Base-by-base conservation (phyloP, 2,888 invertebrate species). In the Eudemis profundana region DNA sequence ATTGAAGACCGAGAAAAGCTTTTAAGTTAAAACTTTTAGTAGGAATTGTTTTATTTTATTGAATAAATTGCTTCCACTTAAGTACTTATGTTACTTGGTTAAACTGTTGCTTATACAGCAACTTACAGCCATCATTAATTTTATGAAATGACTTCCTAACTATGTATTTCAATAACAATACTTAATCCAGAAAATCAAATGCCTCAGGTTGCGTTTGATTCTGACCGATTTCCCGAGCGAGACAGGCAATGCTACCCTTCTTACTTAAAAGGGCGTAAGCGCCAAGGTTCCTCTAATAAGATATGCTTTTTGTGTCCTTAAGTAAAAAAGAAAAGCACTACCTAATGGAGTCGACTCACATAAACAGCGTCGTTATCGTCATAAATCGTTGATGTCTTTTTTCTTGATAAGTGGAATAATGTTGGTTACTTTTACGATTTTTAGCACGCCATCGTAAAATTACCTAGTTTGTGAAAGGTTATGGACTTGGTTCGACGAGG, bases 401-500 rank as follows among this genome's bases (percentile, higher is more conserved):
- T 51, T 51, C 19, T 59, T 36, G 63, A 56, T 56, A 50, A 49
- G 56, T 56, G 33, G 36, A 64, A 59, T 40, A 56, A 50, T 44
- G 33, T 64, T 53, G 15, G 33, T 42, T 56, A 44, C 56, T 62
- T 40, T 59, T 23, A 64, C 44, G 44, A 51, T 38, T 59, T 27
- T 27, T 19, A 27, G 64, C 64, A 64, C 64, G 59, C 64, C 17
- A 64, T 59, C 59, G 51, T 27, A 36, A 59, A 29, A 64, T 64
- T 64, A 64, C 36, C 56, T 46, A 38, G 23, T 40, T 23, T 10
- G 23, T 17, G 46, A 19, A 46, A 61, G n/a, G n/a, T n/a, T n/a
- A n/a, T n/a, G n/a, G n/a, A n/a, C n/a, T n/a, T n/a, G n/a, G n/a
- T n/a, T n/a, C n/a, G n/a, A n/a, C 38, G 23, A 15, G 53, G 38